Evolutionary conservation across 2,113 vertebrate genomes (phyloP), one percentile per base, ranked within the genome.

Genomic region (Dissostichus mawsoni): DNA sequence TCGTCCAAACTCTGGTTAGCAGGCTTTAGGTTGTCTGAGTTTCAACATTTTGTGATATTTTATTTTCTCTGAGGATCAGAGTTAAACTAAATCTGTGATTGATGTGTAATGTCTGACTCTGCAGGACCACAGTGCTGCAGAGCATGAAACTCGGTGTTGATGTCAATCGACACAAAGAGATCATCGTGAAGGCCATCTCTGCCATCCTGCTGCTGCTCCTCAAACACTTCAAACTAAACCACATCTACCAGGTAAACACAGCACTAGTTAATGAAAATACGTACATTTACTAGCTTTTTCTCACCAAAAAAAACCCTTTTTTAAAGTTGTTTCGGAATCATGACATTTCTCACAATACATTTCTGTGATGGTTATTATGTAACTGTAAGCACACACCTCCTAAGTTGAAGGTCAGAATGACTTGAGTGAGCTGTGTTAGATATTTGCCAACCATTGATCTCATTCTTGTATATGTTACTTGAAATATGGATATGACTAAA

Each of bases 111-210:
- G 4, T 90, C 48, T 92, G 44, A 87, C 66, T 83, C 79, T 90
- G 12, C 79, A 99, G 98, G 74, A 99, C 97, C 85, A 99, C 98
- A 0, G 98, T 99, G 86, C 83, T 99, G 71, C 98, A 99, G 91
- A 99, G 98, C 94, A 99, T 99, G 98, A 99, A 99, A 91, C 95
- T 99, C 23, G 98, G 98, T 0, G 97, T 99, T 36, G 98, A 99
- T 17, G 98, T 99, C 58, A 99, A 99, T 78, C 92, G 98, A 20
- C 98, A 99, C 95, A 99, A 99, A 89, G 98, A 99, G 90, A 98
- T 99, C 90, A 99, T 99, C 0, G 98, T 99, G 11, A 99, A 99
- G 85, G 97, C 98, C 64, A 99, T 99, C 84, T 99, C 98, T 51
- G 98, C 98, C 0, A 95, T 99, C 66, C 94, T 99, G 79, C 96